phyloP scores from a whole-genome alignment of 2,797 vertebrate species.

The Enteromius treurensis region DNA sequence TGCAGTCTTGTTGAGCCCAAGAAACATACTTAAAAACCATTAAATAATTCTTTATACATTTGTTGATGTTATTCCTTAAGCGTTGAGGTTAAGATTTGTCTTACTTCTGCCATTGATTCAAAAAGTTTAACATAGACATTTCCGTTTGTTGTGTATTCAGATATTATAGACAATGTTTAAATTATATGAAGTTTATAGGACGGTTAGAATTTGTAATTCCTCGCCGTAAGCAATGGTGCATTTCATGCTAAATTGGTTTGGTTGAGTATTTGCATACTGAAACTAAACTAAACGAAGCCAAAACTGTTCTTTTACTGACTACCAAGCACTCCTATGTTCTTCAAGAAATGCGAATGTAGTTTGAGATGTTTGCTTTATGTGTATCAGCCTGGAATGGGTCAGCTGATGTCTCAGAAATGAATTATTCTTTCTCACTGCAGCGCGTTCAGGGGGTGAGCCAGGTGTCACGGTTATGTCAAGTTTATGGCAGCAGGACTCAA shows the following conservation, averaged over 20 bases:
- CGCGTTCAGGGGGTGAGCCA: conserved; percentile 44
- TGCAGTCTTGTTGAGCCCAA: no score
- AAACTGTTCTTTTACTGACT: conserved; percentile 1
- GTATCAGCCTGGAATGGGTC: background rate
- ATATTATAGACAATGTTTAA: background rate
- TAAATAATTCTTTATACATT: no score
- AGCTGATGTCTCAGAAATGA: conserved; percentile 26
- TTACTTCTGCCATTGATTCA: background rate
- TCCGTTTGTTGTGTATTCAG: no score
- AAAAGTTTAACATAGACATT: background rate
- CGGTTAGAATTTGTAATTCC: background rate
- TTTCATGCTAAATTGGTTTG: background rate
- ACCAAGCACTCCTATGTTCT: background rate
- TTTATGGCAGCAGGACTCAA: conserved; percentile 83
- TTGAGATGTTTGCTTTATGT: background rate
- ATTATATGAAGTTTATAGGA: background rate
- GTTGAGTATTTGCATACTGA: background rate
- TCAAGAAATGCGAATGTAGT: background rate
- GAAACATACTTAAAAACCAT: no score
- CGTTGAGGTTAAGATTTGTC: background rate
- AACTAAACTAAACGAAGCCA: no score
- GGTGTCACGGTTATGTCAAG: conserved; percentile 85
- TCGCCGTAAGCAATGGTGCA: background rate
- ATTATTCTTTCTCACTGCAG: conserved; percentile 49
- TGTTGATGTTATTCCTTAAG: background rate